Base-by-base conservation (phyloP, 2,797 vertebrate species). In the Enteromius anoplus region DNA sequence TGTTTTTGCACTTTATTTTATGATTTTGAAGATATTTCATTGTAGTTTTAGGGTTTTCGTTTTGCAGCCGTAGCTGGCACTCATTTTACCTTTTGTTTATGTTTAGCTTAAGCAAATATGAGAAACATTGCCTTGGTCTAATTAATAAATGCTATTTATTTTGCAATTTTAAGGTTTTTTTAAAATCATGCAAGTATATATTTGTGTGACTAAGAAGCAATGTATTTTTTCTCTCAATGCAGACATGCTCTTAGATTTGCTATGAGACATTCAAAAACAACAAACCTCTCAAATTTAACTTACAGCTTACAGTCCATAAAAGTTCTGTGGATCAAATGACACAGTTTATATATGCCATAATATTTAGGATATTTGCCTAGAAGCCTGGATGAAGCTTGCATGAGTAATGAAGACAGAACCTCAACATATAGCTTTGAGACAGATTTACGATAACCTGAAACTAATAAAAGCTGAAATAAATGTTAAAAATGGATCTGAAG, bases 371-470 rank as follows among this genome's bases (percentile, higher is more conserved):
- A 69, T 40, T 42, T 80, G 65, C 15, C 49, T 58, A 11, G 47
- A 53, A 42, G 65, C 78, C 29, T 66, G 26, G 6, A 37, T 40
- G 37, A 40, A 40, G 21, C 12, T 37, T 49, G 19, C 58, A 51
- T 53, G 64, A 40, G 14, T 79, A 40, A 79, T 40, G 34, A 75
- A 75, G 73, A 26, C 37, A 68, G 23, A 79, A 53, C 14, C 58
- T 32, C 40, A 64, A 32, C 34, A 70, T 37, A 53, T 40, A 68
- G 77, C 14, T 68, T 55, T n/a, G 14, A 79, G 77, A 68, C 14
- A 53, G 15, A 29, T 37, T 26, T 79, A 53, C n/a, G 0, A 40
- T 55, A 32, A 73, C 64, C n/a, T 81, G 55, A 49, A 81, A 64
- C 40, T 49, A 72, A 81, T 71, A 32, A 60, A 80, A 72, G 26